Conservation (phyloP, 53 echinoderm and acorn worm species). For the Apostichopus leukothele region DNA sequence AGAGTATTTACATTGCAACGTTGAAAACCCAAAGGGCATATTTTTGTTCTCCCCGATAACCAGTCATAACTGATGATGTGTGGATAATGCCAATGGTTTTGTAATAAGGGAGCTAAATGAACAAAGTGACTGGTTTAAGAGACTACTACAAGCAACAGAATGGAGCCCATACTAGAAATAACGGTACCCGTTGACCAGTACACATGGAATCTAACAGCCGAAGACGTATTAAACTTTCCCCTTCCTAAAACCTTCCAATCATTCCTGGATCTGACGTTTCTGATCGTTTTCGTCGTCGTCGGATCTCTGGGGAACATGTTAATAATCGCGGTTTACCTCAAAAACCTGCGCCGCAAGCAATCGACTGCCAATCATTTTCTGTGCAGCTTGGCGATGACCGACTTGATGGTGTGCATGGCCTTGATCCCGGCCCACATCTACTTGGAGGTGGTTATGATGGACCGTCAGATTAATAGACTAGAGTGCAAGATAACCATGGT, state of each 20-base stretch:
- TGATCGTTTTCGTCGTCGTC: conserved; percentile 74
- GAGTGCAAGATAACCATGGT: conserved; percentile 85
- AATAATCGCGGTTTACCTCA: conserved; percentile 74
- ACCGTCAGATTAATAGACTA: conserved; percentile 57
- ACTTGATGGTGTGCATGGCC: conserved; percentile 76
- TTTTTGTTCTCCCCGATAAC: too few species aligned
- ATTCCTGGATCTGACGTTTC: conserved; percentile 65
- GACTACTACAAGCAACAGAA: neutral
- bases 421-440: conserved; percentile 88
- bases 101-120: too few species aligned
- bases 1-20: too few species aligned
- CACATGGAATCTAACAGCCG: conserved; percentile 7
- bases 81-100: too few species aligned
- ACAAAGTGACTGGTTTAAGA: too few species aligned
- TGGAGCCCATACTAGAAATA: neutral
- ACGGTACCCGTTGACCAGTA: neutral
- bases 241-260: conserved; percentile 55
- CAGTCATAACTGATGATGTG: too few species aligned
- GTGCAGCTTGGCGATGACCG: conserved; percentile 85
- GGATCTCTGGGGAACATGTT: conserved; percentile 85
- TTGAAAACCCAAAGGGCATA: too few species aligned
- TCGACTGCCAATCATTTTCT: conserved; percentile 98
- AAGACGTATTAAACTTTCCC: conserved; percentile 47
- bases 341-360: conserved; percentile 70
- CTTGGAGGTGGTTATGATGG: conserved; percentile 65